Conservation (phyloP, 2,113 vertebrate genomes). For the Tricholaema leucomelas region DNA sequence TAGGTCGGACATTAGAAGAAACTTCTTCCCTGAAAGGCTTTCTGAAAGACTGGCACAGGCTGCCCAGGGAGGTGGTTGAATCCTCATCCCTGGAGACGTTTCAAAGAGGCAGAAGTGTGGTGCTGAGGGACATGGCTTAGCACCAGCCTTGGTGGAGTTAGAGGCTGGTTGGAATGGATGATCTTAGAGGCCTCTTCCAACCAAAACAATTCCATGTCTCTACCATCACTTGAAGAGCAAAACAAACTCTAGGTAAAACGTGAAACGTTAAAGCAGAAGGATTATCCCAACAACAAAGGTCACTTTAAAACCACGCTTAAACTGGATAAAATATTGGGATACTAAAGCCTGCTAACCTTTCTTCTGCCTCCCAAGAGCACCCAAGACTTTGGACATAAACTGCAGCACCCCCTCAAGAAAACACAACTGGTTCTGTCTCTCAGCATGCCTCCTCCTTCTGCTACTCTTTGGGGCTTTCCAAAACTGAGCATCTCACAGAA, state of each 20-base stretch:
- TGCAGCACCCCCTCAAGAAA: not conserved
- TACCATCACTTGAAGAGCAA: not conserved
- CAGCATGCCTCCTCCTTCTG: not conserved
- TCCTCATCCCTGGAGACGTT: no score
- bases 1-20: no score
- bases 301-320: not conserved
- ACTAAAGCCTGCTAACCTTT: not conserved
- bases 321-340: not conserved
- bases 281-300: not conserved
- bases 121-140: no score
- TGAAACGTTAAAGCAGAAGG: not conserved
- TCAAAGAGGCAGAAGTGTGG: no score
- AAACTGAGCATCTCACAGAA: not conserved
- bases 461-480: not conserved
- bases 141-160: no score
- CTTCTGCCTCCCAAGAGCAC: not conserved
- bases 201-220: no score
- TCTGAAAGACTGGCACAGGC: no score
- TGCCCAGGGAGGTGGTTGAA: no score
- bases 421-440: not conserved
- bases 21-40: no score
- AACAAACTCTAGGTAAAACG: not conserved
- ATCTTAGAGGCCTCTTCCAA: no score
- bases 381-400: not conserved
- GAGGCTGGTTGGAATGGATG: no score